phyloP scores from a whole-genome alignment of 2,797 vertebrate genomes.

The Leptodactylus fallax region DNA sequence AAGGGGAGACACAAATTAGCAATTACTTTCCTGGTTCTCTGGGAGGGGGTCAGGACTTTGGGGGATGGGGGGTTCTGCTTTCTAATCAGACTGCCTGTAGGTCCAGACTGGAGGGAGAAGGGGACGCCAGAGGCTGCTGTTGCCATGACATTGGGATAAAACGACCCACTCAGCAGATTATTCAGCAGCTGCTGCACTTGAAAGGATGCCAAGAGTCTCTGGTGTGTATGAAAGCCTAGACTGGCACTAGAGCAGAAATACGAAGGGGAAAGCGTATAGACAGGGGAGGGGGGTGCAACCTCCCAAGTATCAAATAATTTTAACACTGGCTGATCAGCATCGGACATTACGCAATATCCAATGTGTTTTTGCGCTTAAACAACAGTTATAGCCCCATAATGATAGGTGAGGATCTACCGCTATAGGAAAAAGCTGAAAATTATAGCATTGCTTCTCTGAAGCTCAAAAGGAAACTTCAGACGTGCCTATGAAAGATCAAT shows the following conservation, averaged over 20 bases:
- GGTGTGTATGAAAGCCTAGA: not conserved
- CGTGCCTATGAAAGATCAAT: too few relatives aligned
- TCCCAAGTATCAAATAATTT: not conserved
- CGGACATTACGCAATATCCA: not conserved
- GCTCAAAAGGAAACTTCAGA: too few relatives aligned
- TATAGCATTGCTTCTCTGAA: too few relatives aligned
- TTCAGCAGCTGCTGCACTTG: slow-evolving; percentile 59
- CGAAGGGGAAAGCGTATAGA: not conserved
- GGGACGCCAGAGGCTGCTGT: slow-evolving; percentile 49
- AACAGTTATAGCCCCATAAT: too few relatives aligned
- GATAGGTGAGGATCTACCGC: too few relatives aligned
- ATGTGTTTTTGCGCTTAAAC: not conserved
- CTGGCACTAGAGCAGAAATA: slow-evolving; percentile 27
- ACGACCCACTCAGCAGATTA: slow-evolving; percentile 60
- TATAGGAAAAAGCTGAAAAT: too few relatives aligned
- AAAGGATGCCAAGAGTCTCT: slow-evolving; percentile 40
- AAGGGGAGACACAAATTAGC: not conserved
- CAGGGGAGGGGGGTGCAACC: not conserved
- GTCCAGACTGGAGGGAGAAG: slow-evolving; percentile 40
- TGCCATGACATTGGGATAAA: slow-evolving; percentile 59
- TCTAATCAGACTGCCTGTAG: slow-evolving; percentile 34
- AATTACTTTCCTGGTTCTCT: not conserved
- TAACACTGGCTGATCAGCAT: not conserved
- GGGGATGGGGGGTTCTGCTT: not conserved
- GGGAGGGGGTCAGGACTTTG: too few relatives aligned